Base-by-base conservation (phyloP, 2,888 invertebrate species). In the Caenorhabditis uteleia region DNA sequence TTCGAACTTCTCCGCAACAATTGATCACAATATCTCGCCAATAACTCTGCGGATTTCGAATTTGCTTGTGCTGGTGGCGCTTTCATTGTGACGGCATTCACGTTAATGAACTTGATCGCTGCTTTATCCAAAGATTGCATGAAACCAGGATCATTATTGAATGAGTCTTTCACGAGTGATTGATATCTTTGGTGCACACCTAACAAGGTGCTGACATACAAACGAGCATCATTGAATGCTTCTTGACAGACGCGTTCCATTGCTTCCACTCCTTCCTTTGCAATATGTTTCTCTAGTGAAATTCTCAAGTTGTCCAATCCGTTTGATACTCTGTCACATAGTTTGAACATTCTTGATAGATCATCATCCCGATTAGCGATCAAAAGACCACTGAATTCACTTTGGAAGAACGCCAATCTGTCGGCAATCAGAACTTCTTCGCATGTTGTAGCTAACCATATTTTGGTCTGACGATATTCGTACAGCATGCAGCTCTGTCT, bases 141-240 rank as follows among this genome's bases (percentile, higher is more conserved):
- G 86, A 98, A 98, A 31, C 97, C 97, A 27, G 93, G 91, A 85
- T 99, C 97, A 85, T 93, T 94, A 84, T 90, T 91, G 87, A 99
- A 99, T 8, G 97, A 92, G 14, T 91, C 90, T 78, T 92, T 84
- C 10, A 98, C 97, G 31, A 99, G 87, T 1, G 92, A 91, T 85
- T 95, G 92, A 86, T 95, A 98, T 83, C 97, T 95, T 86, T 92
- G 92, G 86, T 97, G 95, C 21, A 98, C 95, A 81, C 93, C 92
- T 76, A 98, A 87, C 73, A 97, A 95, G 6, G 95, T 95, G 79
- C 91, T 93, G 38, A 98, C 95, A 85, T 98, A 98, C 48, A 92
- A 88, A 86, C 95, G 95, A 2, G 97, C 95, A 86, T 98, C 97
- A 90, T 95, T 87, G 3, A 48, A 48, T 12, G 94, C 95, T 46